Base-by-base conservation (phyloP, 2,888 invertebrate species). In the Malthinus seriepunctatus region DNA sequence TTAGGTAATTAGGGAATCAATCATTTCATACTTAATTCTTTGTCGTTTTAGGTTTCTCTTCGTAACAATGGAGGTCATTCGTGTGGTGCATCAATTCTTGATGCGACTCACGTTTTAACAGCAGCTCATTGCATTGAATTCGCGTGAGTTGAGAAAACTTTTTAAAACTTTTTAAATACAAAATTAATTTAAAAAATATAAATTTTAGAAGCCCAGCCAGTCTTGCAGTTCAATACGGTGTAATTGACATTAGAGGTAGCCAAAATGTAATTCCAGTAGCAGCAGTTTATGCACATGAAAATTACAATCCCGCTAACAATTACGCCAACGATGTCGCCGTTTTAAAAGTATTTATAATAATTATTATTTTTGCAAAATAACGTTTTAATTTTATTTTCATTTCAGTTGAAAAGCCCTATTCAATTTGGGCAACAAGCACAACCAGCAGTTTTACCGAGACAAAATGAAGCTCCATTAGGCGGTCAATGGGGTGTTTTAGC, bases 241-340 rank as follows among this genome's bases (percentile, higher is more conserved):
- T 38, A 38, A 2, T 38, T 8, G 14, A 11, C 5, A 38, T 38
- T 5, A 11, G 8, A 9, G 11, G 12, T 8, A 38, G 8, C 8
- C 4, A 38, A 11, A 38, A 38, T 6, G 1, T 38, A 1, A 4
- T 38, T 14, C 11, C 6, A 12, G 38, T 38, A 12, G 12, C 2
- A 38, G 8, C 12, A 38, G 14, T 38, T 7, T 48, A 44, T 8
- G 38, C 51, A 8, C 65, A 67, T 51, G 45, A 38, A n/a, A 46
- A 52, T 11, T 67, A 62, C 34, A 12, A 53, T 23, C 46, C 56
- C 10, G 46, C 33, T 7, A 52, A 52, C 12, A 57, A 58, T 50
- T 63, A 64, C 44, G 53, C 58, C 23, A 67, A 67, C 47, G 69
- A 69, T 48, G 42, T 69, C 47, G 69, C 67, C 35, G 50, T 70